Evolutionary conservation across 2,888 invertebrate species (phyloP).

Genomic region (Netelia fuscicornis): DNA sequence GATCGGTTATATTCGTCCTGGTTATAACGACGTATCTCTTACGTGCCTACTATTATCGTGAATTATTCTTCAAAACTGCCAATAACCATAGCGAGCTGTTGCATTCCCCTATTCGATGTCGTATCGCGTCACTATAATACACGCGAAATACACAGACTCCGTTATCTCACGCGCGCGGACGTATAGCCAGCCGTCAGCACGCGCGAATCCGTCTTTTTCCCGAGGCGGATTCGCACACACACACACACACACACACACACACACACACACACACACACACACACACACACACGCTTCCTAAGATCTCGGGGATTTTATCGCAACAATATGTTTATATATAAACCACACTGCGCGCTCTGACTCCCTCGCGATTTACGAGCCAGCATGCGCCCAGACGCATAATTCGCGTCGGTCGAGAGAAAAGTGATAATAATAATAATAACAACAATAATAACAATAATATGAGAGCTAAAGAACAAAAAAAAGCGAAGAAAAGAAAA

Average conservation of each 20-base stretch:
- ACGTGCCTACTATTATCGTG: too few relatives aligned
- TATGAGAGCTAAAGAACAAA: not conserved
- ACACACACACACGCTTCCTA: not conserved
- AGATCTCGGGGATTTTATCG: slow-evolving; percentile 50
- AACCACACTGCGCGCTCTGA: slow-evolving; percentile 48
- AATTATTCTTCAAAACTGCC: slow-evolving; percentile 4
- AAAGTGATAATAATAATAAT: slow-evolving; percentile 9
- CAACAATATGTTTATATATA: slow-evolving; percentile 2
- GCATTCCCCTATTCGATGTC: not conserved
- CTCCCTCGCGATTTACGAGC: slow-evolving; percentile 57
- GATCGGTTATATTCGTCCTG: too few relatives aligned
- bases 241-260: too few relatives aligned
- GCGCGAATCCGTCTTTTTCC: slow-evolving; percentile 34
- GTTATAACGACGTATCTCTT: too few relatives aligned
- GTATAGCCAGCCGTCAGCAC: slow-evolving; percentile 39
- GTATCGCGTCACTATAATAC: slow-evolving; percentile 28
- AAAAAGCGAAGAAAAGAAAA: not conserved
- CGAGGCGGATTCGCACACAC: not conserved
- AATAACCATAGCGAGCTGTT: slow-evolving; percentile 20
- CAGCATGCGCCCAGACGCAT: slow-evolving; percentile 55
- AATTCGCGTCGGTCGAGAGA: slow-evolving; percentile 42
- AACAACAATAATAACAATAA: too few relatives aligned
- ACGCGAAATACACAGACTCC: slow-evolving; percentile 47
- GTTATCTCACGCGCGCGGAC: slow-evolving; percentile 29
- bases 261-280: not conserved